Evolutionary conservation across 2,888 invertebrate species (phyloP).

Genomic region (Sericinus montela): DNA sequence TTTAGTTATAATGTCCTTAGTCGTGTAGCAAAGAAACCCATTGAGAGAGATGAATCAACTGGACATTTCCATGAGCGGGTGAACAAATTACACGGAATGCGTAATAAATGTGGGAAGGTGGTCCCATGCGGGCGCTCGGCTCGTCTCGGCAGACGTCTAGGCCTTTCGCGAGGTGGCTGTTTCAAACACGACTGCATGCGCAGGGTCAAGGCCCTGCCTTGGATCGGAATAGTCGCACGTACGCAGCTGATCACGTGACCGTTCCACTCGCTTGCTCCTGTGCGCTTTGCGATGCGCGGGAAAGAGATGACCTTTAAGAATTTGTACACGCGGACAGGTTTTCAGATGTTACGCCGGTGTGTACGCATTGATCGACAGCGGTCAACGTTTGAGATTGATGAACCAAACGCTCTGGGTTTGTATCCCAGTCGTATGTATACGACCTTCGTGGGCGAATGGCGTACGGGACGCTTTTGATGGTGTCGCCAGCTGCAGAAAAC

Average conservation of each 20-base stretch:
- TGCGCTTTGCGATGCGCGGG: background rate
- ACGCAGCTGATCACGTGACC: background rate
- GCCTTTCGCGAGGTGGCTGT: background rate
- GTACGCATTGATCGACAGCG: too few relatives aligned
- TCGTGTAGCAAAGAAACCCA: too few relatives aligned
- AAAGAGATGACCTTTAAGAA: background rate
- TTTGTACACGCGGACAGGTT: background rate
- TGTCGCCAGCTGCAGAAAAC: too few relatives aligned
- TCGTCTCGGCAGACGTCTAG: background rate
- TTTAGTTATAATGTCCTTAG: too few relatives aligned
- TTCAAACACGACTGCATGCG: background rate
- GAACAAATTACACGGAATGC: background rate
- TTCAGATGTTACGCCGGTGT: background rate
- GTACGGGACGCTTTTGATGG: too few relatives aligned
- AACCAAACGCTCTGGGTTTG: too few relatives aligned
- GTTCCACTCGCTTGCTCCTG: background rate
- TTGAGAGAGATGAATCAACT: background rate
- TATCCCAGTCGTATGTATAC: too few relatives aligned
- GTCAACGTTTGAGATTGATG: too few relatives aligned
- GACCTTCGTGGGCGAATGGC: too few relatives aligned
- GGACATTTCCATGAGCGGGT: background rate
- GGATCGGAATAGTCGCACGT: background rate
- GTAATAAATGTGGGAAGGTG: background rate
- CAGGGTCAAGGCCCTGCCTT: constrained; percentile 20
- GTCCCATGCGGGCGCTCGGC: background rate